Percentiles rank a stretch among this genome's conserved stretches.
phyloP scores from a whole-genome alignment of 2,888 invertebrate genomes.

The Myathropa florea region DNA sequence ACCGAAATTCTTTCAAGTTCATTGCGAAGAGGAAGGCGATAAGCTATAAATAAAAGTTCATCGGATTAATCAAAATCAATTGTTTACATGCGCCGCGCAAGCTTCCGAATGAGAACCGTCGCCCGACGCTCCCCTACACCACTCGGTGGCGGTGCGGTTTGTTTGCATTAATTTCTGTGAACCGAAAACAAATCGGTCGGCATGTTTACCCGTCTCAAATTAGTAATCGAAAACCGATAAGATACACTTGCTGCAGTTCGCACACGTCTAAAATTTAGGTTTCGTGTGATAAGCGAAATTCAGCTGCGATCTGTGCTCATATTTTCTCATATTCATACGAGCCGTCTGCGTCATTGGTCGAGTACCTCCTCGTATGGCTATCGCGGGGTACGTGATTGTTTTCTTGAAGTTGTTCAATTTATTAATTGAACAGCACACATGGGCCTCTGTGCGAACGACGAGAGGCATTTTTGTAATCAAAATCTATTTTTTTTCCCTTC shows the following conservation, averaged over 20 bases:
- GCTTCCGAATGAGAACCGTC: neutral
- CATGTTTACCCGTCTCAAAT: neutral
- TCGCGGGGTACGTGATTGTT: neutral
- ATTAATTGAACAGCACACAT: slow-evolving; percentile 31
- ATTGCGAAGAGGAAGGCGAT: neutral
- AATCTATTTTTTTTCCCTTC: slow-evolving; percentile 5
- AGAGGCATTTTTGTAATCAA: slow-evolving; percentile 3
- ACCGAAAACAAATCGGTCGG: neutral
- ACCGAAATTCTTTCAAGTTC: neutral
- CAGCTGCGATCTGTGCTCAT: neutral
- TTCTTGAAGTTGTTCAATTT: slow-evolving; percentile 17
- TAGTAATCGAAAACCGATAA: neutral
- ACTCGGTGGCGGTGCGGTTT: neutral
- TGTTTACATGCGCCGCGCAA: slow-evolving; percentile 5
- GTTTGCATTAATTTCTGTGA: neutral
- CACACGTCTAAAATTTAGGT: neutral
- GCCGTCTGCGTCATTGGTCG: neutral
- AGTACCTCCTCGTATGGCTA: neutral
- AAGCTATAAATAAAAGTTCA: slow-evolving; percentile 24
- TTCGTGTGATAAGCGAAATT: neutral
- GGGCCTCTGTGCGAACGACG: neutral
- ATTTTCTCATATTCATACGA: neutral
- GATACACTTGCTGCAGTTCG: neutral
- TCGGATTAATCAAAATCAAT: slow-evolving; percentile 18
- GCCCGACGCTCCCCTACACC: neutral